Base-by-base conservation (phyloP, 2,888 invertebrate species). In the Epinotia bilunana region DNA sequence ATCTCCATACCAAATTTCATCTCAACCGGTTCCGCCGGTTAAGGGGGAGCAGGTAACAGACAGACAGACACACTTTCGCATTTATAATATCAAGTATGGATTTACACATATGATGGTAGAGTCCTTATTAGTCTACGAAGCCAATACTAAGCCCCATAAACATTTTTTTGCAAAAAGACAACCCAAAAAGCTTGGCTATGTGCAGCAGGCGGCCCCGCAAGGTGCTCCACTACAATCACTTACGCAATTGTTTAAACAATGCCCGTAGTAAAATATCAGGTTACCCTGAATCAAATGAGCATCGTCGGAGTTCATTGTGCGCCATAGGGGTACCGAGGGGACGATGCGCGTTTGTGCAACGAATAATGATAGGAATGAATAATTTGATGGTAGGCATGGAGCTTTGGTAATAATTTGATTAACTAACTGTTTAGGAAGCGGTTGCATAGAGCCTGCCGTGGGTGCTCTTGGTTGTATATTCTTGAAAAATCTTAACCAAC, bases 171-270 rank as follows among this genome's bases (percentile, higher is more conserved):
- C 28, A 73, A 68, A 73, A 69, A 65, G 4, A 23, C 12, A 53
- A 55, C n/a, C n/a, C 57, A 69, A 39, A 74, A 63, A 18, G n/a
- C 46, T n/a, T 87, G 78, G 43, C 60, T 80, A 82, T 58, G 46
- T 86, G 49, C 58, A 18, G 79, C 83, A 86, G 81, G 55, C 78
- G 81, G 60, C 82, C 81, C 39, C 83, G 81, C 88, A 90, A 91
- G 90, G 91, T 91, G 91, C 91, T 80, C 87, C 84, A 80, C 81
- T 87, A 91, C 92, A 92, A 91, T 92, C 92, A 92, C 93, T 93
- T 90, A 91, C 91, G 91, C 93, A 93, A 93, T 93, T 92, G 93
- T 93, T 92, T 93, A 93, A 92, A 93, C 93, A 93, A 92, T 88
- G 87, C 84, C 87, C 84, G 86, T 89, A 87, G 91, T 92, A 92